Base-by-base conservation (phyloP, 2,888 invertebrate species). In the Scrobipalpa costella region DNA sequence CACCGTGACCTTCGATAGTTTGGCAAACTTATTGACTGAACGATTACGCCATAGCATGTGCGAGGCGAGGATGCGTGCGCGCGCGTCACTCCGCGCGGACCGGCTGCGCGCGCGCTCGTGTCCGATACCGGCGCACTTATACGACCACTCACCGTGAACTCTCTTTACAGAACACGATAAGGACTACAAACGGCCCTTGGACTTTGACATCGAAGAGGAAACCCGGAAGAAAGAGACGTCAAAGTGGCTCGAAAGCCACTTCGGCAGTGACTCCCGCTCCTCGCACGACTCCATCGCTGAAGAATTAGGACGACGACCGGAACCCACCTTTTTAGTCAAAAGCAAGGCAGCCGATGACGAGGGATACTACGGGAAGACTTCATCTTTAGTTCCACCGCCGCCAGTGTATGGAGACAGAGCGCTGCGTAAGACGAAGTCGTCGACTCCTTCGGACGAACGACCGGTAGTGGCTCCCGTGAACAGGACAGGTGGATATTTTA, bases 201-300 rank as follows among this genome's bases (percentile, higher is more conserved):
- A 97, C 85, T 95, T 96, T 75, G 96, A 97, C 79, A 94, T 96
- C 76, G 97, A 97, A 81, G 97, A 97, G 83, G 96, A 97, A 83
- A 97, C 97, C 7, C 93, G 97, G 66, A 97, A 97, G 84, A 95
- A 95, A 70, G 97, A 97, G 89, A 97, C 97, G 0, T 96, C 96
- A 68, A 97, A 97, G 87, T 97, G 97, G 97, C 92, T 97, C 62
- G 97, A 97, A 77, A 95, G 96, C 77, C 97, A 98, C 83, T 97
- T 98, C 79, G 97, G 97, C 61, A 96, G 96, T 80, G 96, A 96
- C 68, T 96, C 96, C 1, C 93, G 94, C 13, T 95, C 96, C 0
- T 96, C 96, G 0, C 94, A 94, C 71, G 94, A 94, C 70, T 95
- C 95, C 11, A 90, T 94, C 62, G 93, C 94, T 8, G 93, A 93